Evolutionary conservation across 2,797 vertebrate species (phyloP), one percentile per base, ranked within the genome.

Genomic region (Streptopelia turtur): DNA sequence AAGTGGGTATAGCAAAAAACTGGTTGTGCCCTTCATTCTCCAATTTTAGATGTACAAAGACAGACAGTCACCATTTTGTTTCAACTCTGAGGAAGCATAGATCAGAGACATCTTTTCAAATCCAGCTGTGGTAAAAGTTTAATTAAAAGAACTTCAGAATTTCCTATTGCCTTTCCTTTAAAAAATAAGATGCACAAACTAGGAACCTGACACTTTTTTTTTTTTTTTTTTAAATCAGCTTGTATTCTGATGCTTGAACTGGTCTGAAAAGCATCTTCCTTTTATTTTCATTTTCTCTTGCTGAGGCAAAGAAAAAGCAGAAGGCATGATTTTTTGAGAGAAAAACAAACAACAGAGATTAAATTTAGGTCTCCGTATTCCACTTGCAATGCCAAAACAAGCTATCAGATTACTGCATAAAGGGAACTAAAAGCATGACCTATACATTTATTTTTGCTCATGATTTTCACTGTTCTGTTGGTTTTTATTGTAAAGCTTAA

Each of bases 401-500:
- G 68, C 39, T 83, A 82, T 92, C 78, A 87, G 72, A 83, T 79
- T 92, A 89, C 68, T 63, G 53, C n/a, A 87, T 56, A 87, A 92
- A 90, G 25, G 49, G 55, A 91, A 80, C 27, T 78, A 85, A 88
- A 95, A 41, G 60, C 45, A 69, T 65, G 89, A 95, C 90, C 90
- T 77, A 68, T 60, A 72, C 75, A 88, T 94, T 82, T 89, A 80
- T 87, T 96, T 94, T 87, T 84, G 53, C 28, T 82, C 66, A n/a
- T 35, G 27, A 33, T 80, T 95, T 95, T 91, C 79, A 91, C 72
- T 77, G 41, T 91, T 89, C 64, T 80, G 76, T 91, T 96, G 76
- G 12, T 50, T 97, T 96, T 93, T 86, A 90, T 77, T 93, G 70
- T 74, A 93, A 88, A 52, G 77, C 80, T 80, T 97, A 97, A 96